A percentile compares a stretch with the other conserved stretches of the same genome.
phyloP scores from a whole-genome alignment of 2,888 invertebrate genomes.

The Aplocera efformata region DNA sequence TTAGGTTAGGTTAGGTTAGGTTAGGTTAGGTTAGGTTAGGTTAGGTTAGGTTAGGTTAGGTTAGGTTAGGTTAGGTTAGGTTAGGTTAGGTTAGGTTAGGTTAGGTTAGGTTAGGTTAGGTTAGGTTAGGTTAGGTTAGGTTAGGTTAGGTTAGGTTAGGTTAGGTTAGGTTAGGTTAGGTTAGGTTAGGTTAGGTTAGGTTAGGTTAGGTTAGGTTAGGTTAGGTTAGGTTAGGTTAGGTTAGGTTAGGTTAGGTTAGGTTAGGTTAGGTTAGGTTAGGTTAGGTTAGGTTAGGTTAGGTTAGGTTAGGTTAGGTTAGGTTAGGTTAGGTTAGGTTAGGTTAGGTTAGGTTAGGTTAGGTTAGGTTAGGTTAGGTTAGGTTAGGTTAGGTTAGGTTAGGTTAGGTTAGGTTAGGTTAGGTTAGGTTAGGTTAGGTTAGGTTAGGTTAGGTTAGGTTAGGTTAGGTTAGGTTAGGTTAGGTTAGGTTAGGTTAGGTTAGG shows the following conservation, averaged over 20 bases:
- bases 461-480: conserved; percentile 27
- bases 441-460: conserved; percentile 26
- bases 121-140: conserved; percentile 23
- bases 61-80: conserved; percentile 12
- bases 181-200: conserved; percentile 19
- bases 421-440: conserved; percentile 30
- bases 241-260: conserved; percentile 16
- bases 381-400: conserved; percentile 15
- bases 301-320: conserved; percentile 24
- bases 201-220: conserved; percentile 20
- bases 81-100: conserved; percentile 12
- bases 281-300: conserved; percentile 23
- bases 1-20: conserved; percentile 13
- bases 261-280: conserved; percentile 21
- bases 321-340: conserved; percentile 20
- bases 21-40: conserved; percentile 13
- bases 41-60: conserved; percentile 12
- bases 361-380: conserved; percentile 17
- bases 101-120: conserved; percentile 9
- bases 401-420: conserved; percentile 30
- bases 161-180: conserved; percentile 14
- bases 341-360: conserved; percentile 18
- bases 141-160: conserved; percentile 21
- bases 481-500: conserved; percentile 22
- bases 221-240: conserved; percentile 23